These are phyloP conservation scores for Varanus komodoensis DNA, from an alignment of 2,113 vertebrate species.

Conservation along the genomic window DNA sequence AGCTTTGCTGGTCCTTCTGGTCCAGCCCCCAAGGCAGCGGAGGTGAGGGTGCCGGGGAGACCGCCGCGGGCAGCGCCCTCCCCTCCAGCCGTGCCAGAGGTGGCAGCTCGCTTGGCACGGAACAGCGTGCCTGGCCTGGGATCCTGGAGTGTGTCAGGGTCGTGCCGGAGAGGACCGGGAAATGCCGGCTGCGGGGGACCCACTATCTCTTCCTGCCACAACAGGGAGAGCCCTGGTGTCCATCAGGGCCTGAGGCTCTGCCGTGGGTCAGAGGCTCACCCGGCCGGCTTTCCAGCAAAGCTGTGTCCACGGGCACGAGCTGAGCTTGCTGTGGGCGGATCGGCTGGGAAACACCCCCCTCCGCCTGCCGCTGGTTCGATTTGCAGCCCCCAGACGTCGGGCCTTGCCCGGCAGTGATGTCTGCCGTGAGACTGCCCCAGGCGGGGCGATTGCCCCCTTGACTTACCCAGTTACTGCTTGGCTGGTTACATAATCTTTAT, in stretches of 20 bases:
- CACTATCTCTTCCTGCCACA: neutral
- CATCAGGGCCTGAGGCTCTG: conserved; percentile 10
- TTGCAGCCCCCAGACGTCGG: neutral
- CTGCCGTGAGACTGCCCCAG: neutral
- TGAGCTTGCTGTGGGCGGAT: neutral
- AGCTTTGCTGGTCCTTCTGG: neutral
- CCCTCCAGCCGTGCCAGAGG: too few relatives aligned
- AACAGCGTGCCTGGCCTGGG: neutral
- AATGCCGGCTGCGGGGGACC: conserved; percentile 20
- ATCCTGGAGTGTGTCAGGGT: conserved; percentile 6
- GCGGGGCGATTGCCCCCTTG: neutral
- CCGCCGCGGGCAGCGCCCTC: neutral
- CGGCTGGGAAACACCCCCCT: neutral
- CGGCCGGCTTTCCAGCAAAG: neutral
- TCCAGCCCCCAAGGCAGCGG: neutral
- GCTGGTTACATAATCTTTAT: neutral
- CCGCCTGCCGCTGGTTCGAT: neutral
- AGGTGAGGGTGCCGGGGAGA: neutral
- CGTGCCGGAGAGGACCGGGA: neutral
- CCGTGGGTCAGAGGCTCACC: neutral
- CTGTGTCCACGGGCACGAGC: neutral
- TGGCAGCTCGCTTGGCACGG: neutral
- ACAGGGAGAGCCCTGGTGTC: conserved; percentile 43
- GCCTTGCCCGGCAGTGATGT: neutral
- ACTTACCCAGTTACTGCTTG: neutral